Evolutionary conservation across 2,888 invertebrate species (phyloP), one percentile per base, ranked within the genome.

Genomic region (Diadromus collaris): DNA sequence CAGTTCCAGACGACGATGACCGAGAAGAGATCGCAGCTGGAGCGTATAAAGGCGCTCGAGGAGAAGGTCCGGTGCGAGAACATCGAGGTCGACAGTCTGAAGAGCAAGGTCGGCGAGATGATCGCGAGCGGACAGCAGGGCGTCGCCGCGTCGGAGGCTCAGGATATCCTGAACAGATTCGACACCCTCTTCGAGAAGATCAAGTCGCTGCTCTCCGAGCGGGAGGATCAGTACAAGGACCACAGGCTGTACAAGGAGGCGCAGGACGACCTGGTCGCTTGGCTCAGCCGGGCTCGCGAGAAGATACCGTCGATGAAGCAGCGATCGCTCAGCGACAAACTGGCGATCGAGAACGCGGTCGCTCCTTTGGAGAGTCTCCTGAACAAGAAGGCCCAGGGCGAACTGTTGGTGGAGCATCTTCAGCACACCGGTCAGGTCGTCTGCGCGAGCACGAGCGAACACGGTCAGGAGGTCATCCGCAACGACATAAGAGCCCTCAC

Each of bases 321-420:
- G 78, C 94, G 96, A 84, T 95, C 96, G 3, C 91, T 97, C 0
- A 95, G 96, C 84, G 97, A 97, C 86, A 97, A 97, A 90, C 89
- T 97, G 75, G 96, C 97, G 0, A 95, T 98, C 82, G 97, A 98
- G 89, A 96, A 96, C 87, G 96, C 97, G 6, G 96, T 97, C 0
- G 95, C 95, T 32, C 97, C 97, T n/a, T 93, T 97, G 56, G 97
- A 97, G 86, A 95, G 95, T 70, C 91, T 97, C 41, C 92, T 97
- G 34, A 97, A 97, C 86, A 97, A 97, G 88, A 96, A 97, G 91
- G 96, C 97, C 6, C 97, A 97, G 92, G 98, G 98, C 4, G 97
- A 97, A 89, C 91, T 97, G 0, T 91, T 97, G 65, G 93, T 97
- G 7, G 97, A 98, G 89, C 96, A 97, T 89, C 92, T 97, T 61